phyloP scores from a whole-genome alignment of 2,113 vertebrate species.

The Eudyptes chrysolophus region DNA sequence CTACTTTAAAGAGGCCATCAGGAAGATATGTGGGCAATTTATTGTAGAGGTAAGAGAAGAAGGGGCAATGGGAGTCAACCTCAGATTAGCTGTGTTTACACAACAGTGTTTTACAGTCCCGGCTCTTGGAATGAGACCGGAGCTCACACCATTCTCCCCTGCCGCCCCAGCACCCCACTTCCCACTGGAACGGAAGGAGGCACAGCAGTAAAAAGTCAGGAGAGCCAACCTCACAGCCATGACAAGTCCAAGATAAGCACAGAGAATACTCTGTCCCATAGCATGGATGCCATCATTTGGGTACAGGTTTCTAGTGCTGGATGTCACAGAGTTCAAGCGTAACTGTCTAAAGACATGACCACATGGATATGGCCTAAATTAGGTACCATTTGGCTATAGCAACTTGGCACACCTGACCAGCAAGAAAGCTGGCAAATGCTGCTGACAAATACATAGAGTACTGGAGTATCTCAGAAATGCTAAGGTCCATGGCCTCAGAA shows the following conservation, averaged over 20 bases:
- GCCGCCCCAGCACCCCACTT: neutral
- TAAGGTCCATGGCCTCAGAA: neutral
- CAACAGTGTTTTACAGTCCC: neutral
- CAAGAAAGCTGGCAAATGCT: neutral
- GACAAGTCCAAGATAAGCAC: neutral
- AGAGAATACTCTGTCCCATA: neutral
- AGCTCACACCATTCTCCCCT: neutral
- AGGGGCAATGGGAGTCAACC: conserved; percentile 12
- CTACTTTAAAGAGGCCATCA: conserved; percentile 47
- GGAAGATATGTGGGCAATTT: conserved; percentile 44
- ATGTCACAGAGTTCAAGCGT: neutral
- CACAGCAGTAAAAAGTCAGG: neutral
- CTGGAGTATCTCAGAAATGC: neutral
- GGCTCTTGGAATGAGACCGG: neutral
- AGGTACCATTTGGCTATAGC: neutral
- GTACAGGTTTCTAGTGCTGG: neutral
- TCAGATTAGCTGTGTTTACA: conserved; percentile 16
- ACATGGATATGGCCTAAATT: neutral
- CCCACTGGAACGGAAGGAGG: neutral
- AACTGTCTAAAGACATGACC: neutral
- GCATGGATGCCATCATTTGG: neutral
- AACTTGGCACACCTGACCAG: neutral
- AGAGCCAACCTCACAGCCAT: neutral
- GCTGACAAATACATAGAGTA: neutral
- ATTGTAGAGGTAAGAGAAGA: conserved; percentile 20